Percentiles rank a stretch among this genome's conserved stretches.
These are phyloP conservation scores for Limnephilus marmoratus DNA, from an alignment of 2,888 invertebrate genomes.

Conservation along the genomic window DNA sequence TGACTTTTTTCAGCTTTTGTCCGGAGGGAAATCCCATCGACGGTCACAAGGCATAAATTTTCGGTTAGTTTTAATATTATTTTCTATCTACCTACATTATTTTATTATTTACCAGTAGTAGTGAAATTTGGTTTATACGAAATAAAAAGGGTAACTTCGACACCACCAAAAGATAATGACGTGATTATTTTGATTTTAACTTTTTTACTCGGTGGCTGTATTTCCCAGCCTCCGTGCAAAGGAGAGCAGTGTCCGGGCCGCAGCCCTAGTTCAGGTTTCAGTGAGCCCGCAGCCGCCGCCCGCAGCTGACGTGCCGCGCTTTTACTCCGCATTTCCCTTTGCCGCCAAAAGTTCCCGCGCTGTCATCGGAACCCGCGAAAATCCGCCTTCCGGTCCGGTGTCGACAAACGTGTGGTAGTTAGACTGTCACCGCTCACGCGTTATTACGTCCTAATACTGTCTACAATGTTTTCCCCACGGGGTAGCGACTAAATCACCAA, in stretches of 20 bases:
- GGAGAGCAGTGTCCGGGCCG: background rate
- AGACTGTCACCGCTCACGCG: background rate
- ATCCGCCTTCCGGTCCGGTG: conserved; percentile 17
- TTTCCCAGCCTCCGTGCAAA: background rate
- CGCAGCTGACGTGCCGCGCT: conserved; percentile 21
- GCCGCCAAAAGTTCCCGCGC: conserved; percentile 25
- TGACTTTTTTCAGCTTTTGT: background rate
- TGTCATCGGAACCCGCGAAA: conserved; percentile 26
- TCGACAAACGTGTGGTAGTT: background rate
- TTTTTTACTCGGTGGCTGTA: background rate
- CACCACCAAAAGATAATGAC: background rate
- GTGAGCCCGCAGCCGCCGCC: conserved; percentile 20
- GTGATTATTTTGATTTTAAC: background rate
- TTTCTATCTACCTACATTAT: background rate
- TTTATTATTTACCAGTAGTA: background rate
- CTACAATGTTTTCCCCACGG: background rate
- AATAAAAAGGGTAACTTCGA: background rate
- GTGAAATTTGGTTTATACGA: background rate
- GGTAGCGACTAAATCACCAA: background rate
- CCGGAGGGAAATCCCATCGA: background rate
- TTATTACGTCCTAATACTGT: background rate
- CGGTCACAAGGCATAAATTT: background rate
- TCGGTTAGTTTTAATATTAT: background rate
- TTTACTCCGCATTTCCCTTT: background rate
- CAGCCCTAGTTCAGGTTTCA: background rate